Base-by-base conservation (phyloP, 2,888 invertebrate species). In the Microctonus hyperodae region DNA sequence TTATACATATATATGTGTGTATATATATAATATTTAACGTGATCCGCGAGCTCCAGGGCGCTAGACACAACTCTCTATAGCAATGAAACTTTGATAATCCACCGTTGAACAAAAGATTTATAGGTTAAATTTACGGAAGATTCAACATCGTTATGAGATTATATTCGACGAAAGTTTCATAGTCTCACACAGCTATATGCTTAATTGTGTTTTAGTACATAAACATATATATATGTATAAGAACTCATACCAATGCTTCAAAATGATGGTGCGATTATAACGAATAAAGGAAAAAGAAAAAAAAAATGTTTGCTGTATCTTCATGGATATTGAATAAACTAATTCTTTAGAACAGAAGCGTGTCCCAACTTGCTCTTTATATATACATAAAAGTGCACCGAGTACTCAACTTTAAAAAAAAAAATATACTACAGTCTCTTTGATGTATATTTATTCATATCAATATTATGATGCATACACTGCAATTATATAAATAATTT, bases 31-130 rank as follows among this genome's bases (percentile, higher is more conserved):
- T 16, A 44, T 58, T 57, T 63, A 67, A 62, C 69, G 68, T 64
- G 64, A 68, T 63, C 56, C 44, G 9, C 44, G 7, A n/a, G 40
- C 50, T 51, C 44, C 23, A 16, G 56, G 51, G 63, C 60, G 66
- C 66, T 64, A 69, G 44, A 31, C 50, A 57, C 63, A 51, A 67
- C 62, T 62, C 62, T 62, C 35, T 28, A 25, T 53, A 53, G 57
- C 73, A 72, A 72, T 73, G 72, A 72, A 73, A 73, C 72, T 73
- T 73, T 73, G 73, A 73, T 73, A 73, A 73, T 73, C 72, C 73
- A 62, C 44, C 69, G 70, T 64, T 72, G 70, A 73, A 66, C 72
- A 67, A 69, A 70, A 73, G 73, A 73, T 73, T 73, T 72, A 73
- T 72, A 66, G 69, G 68, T 59, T 64, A 72, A 73, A 72, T 73